Evolutionary conservation across 2,888 invertebrate genomes (phyloP).

Genomic region (Trachelus troglodyta): DNA sequence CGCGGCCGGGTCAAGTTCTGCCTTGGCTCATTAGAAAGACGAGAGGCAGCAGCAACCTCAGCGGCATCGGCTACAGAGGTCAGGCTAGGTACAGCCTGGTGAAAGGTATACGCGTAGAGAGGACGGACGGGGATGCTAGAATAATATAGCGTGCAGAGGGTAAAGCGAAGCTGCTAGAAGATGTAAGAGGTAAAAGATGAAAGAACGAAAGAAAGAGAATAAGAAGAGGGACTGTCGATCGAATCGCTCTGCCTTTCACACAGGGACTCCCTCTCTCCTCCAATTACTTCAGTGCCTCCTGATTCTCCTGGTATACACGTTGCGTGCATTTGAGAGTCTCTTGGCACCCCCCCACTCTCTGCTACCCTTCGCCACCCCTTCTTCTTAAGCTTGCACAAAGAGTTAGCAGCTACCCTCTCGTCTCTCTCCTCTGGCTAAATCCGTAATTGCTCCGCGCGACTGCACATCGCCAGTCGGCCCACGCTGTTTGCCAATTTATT

Average conservation of each 20-base stretch:
- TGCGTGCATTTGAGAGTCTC: too few relatives aligned
- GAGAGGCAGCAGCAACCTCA: constrained; percentile 34
- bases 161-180: constrained; percentile 24
- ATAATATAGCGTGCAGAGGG: too few relatives aligned
- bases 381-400: constrained; percentile 39
- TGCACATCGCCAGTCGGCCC: constrained; percentile 46
- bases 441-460: constrained; percentile 63
- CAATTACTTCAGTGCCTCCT: too few relatives aligned
- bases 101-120: too few relatives aligned
- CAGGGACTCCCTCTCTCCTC: too few relatives aligned
- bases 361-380: background rate
- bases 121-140: too few relatives aligned
- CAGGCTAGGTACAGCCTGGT: too few relatives aligned
- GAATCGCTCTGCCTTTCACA: too few relatives aligned
- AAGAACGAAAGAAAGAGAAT: background rate
- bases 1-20: constrained; percentile 60
- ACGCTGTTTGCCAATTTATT: constrained; percentile 60
- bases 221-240: background rate
- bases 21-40: constrained; percentile 62
- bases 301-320: too few relatives aligned
- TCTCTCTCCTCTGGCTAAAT: constrained; percentile 28
- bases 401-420: constrained; percentile 38
- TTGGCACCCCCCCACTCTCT: too few relatives aligned
- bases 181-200: constrained; percentile 43
- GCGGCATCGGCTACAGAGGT: too few relatives aligned